A percentile compares a stretch with the other conserved stretches of the same genome.
phyloP scores from a whole-genome alignment of 2,888 invertebrate genomes.

The Pterostichus madidus region DNA sequence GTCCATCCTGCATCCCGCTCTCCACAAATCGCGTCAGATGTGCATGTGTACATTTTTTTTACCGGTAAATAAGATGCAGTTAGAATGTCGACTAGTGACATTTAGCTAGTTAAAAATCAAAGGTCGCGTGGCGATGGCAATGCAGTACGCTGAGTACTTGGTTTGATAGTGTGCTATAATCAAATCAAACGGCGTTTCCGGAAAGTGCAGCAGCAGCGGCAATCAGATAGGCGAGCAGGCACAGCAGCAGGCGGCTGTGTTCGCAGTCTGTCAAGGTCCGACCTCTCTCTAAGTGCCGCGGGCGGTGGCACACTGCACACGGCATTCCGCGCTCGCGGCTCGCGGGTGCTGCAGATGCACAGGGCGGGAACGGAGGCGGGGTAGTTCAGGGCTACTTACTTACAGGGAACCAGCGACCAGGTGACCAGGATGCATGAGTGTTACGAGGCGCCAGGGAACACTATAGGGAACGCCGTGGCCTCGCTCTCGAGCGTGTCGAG shows the following conservation, averaged over 20 bases:
- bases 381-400: neutral
- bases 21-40: constrained; percentile 14
- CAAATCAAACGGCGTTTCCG: constrained; percentile 67
- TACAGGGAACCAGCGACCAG: neutral
- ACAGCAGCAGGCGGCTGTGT: constrained; percentile 53
- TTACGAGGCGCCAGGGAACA: neutral
- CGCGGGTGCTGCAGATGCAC: constrained; percentile 29
- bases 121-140: constrained; percentile 68
- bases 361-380: neutral
- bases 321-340: constrained; percentile 58
- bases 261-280: constrained; percentile 67
- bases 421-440: neutral
- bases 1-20: neutral
- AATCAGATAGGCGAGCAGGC: constrained; percentile 59
- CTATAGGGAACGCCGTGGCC: neutral
- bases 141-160: constrained; percentile 45
- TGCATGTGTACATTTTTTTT: constrained; percentile 39
- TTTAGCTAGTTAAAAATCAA: constrained; percentile 71
- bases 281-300: constrained; percentile 65
- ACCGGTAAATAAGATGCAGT: constrained; percentile 71
- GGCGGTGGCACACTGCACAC: constrained; percentile 64
- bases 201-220: constrained; percentile 63
- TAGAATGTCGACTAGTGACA: constrained; percentile 76
- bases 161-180: constrained; percentile 65
- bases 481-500: neutral